A percentile compares a stretch with the other conserved stretches of the same genome.
Evolutionary conservation across 37 sponge, comb jelly and placozoan species (phyloP).

Genomic region (Eunapius fragilis): DNA sequence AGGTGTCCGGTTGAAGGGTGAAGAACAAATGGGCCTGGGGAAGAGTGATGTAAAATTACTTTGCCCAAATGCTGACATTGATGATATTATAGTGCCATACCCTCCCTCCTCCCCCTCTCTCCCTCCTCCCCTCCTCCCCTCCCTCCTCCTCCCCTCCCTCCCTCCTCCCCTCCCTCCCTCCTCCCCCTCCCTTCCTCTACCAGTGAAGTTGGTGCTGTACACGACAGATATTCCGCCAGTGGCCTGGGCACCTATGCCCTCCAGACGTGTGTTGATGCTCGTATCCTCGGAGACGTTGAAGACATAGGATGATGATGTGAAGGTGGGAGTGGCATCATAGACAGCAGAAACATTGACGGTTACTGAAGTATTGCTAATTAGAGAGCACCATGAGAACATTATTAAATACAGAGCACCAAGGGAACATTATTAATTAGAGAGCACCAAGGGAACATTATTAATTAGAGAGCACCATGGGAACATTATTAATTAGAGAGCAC

Average conservation of each 20-base stretch:
- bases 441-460: not conserved
- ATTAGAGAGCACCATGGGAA: not conserved
- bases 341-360: conserved; percentile 40
- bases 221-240: not conserved
- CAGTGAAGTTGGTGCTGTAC: not conserved
- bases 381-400: conserved; percentile 2
- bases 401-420: no score
- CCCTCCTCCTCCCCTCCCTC: no score
- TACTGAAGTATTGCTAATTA: not conserved
- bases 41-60: not conserved
- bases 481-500: no score
- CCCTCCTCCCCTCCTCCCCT: not conserved
- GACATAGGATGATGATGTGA: not conserved
- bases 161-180: no score
- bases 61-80: no score
- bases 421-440: no score
- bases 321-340: conserved; percentile 47
- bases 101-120: not conserved
- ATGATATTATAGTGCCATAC: no score
- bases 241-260: not conserved
- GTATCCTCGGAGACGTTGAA: conserved; percentile 27
- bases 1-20: not conserved
- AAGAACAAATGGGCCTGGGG: not conserved
- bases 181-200: not conserved
- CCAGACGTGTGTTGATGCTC: conserved; percentile 8